phyloP scores from a whole-genome alignment of 1,140 invertebrate species.

The Bicyclus anynana region DNA sequence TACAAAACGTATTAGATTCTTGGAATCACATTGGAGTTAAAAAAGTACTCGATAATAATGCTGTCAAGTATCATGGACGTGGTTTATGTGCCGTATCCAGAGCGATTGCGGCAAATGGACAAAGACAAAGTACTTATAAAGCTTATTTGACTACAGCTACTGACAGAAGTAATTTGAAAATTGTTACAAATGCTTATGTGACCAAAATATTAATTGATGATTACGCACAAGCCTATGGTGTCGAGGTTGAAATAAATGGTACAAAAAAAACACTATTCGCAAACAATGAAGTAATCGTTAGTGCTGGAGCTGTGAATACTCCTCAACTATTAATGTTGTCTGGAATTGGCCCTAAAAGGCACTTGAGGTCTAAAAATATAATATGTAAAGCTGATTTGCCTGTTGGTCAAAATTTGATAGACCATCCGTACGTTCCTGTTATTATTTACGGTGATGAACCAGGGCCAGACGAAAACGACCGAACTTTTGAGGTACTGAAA shows the following conservation, averaged over 20 bases:
- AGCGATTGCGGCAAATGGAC: conserved; percentile 71
- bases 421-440: conserved; percentile 68
- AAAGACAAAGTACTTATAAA: conserved; percentile 78
- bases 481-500: conserved; percentile 34
- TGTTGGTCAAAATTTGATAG: conserved; percentile 85
- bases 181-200: conserved; percentile 79
- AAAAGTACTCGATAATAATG: conserved; percentile 43
- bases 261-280: conserved; percentile 44
- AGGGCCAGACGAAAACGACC: conserved; percentile 11
- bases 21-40: conserved; percentile 46
- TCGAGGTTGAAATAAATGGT: conserved; percentile 45
- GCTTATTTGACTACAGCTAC: conserved; percentile 78
- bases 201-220: conserved; percentile 58
- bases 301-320: conserved; percentile 74
- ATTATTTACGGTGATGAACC: conserved; percentile 41
- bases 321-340: conserved; percentile 74
- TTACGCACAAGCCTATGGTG: conserved; percentile 41
- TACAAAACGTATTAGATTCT: conserved; percentile 51
- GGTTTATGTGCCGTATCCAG: conserved; percentile 42
- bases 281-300: conserved; percentile 74
- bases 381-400: conserved; percentile 77
- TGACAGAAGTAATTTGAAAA: conserved; percentile 81
- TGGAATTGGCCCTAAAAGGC: conserved; percentile 58
- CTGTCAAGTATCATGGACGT: conserved; percentile 6
- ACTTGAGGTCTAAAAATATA: conserved; percentile 67